phyloP scores from a whole-genome alignment of 37 sponge, comb jelly and placozoan species.

The Halichondria panicea region DNA sequence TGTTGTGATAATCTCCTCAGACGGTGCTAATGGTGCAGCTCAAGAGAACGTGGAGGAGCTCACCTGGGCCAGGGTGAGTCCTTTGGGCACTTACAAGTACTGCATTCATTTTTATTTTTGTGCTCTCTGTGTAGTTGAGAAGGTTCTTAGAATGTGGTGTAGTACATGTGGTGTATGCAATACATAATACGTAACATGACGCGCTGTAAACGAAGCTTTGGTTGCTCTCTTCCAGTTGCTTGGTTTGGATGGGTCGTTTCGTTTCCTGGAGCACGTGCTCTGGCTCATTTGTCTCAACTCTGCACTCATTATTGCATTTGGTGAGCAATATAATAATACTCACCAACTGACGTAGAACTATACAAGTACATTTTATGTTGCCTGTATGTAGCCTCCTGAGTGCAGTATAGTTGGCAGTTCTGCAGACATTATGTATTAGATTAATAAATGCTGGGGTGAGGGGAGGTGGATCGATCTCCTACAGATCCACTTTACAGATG shows the following conservation, averaged over 20 bases:
- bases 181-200: no score
- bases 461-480: no score
- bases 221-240: conserved; percentile 57
- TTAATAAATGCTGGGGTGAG: no score
- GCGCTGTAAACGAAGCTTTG: no score
- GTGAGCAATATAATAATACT: conserved; percentile 54
- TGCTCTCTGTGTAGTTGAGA: neutral
- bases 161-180: no score
- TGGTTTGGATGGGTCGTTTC: conserved; percentile 87
- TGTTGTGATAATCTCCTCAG: neutral
- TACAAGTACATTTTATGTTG: no score
- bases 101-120: conserved; percentile 3
- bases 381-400: no score
- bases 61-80: conserved; percentile 64
- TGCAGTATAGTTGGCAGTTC: no score
- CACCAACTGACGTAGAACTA: no score
- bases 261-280: conserved; percentile 87
- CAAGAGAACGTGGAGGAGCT: conserved; percentile 49
- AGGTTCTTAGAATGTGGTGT: no score
- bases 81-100: conserved; percentile 3
- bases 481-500: no score
- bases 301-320: conserved; percentile 65
- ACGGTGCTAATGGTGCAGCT: neutral
- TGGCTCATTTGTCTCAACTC: conserved; percentile 82
- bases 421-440: no score